Evolutionary conservation across 2,113 vertebrate genomes (phyloP), one percentile per base, ranked within the genome.

Genomic region (Columba janthina): DNA sequence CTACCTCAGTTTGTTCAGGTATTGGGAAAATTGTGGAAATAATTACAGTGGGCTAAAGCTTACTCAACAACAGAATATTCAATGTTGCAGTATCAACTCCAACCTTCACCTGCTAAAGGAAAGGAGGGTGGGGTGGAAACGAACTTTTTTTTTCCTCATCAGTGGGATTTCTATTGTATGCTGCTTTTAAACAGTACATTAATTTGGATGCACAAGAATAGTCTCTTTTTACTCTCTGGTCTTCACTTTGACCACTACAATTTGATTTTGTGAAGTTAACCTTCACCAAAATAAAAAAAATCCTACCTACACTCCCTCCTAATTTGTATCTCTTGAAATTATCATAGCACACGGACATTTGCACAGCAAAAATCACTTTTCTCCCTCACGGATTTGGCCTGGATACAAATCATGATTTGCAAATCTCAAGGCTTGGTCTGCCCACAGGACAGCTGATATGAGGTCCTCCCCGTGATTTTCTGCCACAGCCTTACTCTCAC

Each of bases 1-100:
- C 50, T 86, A 56, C 51, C 26, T 90, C 66, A 21, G 42, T 57
- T 83, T 91, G 25, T 81, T 78, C 53, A 76, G 31, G 57, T 82
- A 70, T 36, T 58, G 8, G 25, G 31, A 81, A 79, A 92, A 86
- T 12, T 16, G 36, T 57, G 21, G 72, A 90, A 88, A 89, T 75
- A 81, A 94, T 32, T 65, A 21, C 24, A 74, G 64, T 60, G 36
- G n/a, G 48, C 48, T 78, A 5, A 66, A 75, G 15, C 85, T 71
- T 78, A 34, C 54, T 12, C 21, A 80, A 48, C 12, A 44, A 72
- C 24, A 36, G 8, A 36, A 24, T 22, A 66, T 75, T 57, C 51
- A 65, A 3, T 36, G 58, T 9, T 40, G 25, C 11, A 76, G 7
- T 54, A 75, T 3, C 65, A 40, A 86, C 61, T 72, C 53, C 36